These are phyloP conservation scores for Hepsetus odoe DNA, from an alignment of 2,113 vertebrate genomes.

Conservation along the genomic window DNA sequence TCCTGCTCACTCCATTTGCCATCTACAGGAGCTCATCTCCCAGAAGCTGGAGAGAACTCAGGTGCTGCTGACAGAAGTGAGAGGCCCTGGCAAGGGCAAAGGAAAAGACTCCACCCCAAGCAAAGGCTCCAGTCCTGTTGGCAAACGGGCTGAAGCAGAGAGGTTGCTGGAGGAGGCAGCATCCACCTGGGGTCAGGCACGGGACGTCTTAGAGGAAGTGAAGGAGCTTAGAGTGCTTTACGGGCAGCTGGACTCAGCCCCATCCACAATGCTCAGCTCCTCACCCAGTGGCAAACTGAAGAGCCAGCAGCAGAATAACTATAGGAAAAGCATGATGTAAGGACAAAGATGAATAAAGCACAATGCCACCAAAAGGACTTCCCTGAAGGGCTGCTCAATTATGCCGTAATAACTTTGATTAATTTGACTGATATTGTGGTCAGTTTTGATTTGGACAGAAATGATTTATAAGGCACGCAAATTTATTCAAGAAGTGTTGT, in stretches of 20 bases:
- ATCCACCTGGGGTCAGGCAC: conserved; percentile 85
- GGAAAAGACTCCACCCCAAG: conserved; percentile 66
- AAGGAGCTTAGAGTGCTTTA: conserved; percentile 84
- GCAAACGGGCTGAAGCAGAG: conserved; percentile 78
- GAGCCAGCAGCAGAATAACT: conserved; percentile 70
- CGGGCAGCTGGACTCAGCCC: conserved; percentile 78
- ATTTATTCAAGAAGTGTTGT: not conserved
- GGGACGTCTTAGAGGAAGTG: conserved; percentile 87
- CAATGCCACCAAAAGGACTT: not conserved
- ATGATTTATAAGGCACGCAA: not conserved
- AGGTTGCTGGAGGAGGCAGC: conserved; percentile 85
- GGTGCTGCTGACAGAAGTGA: conserved; percentile 83
- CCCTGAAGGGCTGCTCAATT: not conserved
- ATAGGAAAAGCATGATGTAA: conserved; percentile 86
- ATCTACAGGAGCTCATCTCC: conserved; percentile 86
- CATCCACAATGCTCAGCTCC: conserved; percentile 42
- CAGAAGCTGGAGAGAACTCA: conserved; percentile 91
- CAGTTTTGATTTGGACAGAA: not conserved
- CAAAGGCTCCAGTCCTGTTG: conserved; percentile 67
- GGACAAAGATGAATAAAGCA: not conserved
- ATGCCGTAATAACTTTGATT: not conserved
- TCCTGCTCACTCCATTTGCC: conserved; percentile 66
- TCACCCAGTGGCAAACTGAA: conserved; percentile 62
- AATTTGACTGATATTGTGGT: not conserved
- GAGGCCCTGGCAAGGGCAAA: conserved; percentile 56